Conservation (phyloP, 2,113 vertebrate species). For the Zosterops japonicus region DNA sequence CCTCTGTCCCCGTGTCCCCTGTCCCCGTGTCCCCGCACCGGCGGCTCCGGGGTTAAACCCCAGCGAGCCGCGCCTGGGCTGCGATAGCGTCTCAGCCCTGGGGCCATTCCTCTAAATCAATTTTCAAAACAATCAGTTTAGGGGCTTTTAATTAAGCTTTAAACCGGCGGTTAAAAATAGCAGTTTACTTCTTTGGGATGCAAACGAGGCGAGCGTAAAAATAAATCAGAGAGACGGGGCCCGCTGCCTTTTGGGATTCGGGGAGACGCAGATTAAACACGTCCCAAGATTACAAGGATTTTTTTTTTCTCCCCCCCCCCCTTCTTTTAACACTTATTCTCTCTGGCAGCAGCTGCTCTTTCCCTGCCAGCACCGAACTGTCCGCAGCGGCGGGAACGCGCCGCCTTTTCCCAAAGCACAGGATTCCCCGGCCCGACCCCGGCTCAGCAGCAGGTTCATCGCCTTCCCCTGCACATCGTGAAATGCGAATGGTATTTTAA, state of each 20-base stretch:
- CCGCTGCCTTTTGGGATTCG: conserved; percentile 48
- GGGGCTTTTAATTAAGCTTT: conserved; percentile 72
- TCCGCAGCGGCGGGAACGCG: neutral
- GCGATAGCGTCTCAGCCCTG: conserved; percentile 42
- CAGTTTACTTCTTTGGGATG: conserved; percentile 67
- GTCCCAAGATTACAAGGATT: conserved; percentile 57
- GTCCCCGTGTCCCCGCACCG: neutral
- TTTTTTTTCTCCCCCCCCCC: neutral
- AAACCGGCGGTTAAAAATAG: conserved; percentile 66
- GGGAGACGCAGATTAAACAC: conserved; percentile 38
- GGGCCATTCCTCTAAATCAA: conserved; percentile 68
- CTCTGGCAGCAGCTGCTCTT: conserved; percentile 10
- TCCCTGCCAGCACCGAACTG: neutral
- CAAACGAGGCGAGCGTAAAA: conserved; percentile 56
- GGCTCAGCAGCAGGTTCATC: neutral
- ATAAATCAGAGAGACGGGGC: conserved; percentile 53
- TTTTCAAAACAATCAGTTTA: conserved; percentile 70
- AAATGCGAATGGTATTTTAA: neutral
- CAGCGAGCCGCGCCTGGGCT: conserved; percentile 35
- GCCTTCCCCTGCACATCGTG: accelerated
- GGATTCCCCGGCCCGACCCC: neutral
- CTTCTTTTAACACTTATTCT: neutral
- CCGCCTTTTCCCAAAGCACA: neutral
- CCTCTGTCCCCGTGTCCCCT: neutral
- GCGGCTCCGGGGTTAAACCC: conserved; percentile 28